Evolutionary conservation across 2,888 invertebrate species (phyloP).

Genomic region (Nesidiocoris tenuis): DNA sequence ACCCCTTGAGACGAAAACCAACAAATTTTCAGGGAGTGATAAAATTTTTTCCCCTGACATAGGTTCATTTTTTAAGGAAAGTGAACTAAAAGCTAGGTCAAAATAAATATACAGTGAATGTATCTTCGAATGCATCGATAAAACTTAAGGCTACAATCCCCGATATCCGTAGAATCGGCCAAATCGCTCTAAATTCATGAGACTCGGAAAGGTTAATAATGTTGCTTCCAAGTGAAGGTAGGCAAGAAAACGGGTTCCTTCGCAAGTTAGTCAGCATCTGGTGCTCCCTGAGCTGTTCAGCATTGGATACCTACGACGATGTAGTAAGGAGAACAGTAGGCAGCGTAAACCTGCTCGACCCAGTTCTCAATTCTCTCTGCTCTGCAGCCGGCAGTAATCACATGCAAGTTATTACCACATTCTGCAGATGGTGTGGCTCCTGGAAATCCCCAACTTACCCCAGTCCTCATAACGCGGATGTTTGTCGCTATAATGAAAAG

Average conservation of each 20-base stretch:
- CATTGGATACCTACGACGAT: not conserved
- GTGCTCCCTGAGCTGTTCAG: not conserved
- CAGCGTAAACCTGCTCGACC: not conserved
- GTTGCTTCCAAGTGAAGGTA: not conserved
- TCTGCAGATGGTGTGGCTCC: not conserved
- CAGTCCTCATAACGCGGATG: no score
- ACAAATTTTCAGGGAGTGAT: no score
- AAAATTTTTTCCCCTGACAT: no score
- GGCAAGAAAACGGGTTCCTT: not conserved
- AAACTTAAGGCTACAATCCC: no score
- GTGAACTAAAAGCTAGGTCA: no score
- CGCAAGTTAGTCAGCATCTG: not conserved
- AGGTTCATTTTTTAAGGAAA: no score
- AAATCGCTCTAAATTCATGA: not conserved
- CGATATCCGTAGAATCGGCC: no score
- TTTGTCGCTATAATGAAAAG: no score
- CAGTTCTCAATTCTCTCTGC: constrained; percentile 6
- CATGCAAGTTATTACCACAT: constrained; percentile 9
- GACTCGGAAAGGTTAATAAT: not conserved
- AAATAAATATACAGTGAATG: no score
- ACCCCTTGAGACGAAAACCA: no score
- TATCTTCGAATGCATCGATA: no score
- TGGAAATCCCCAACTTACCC: no score
- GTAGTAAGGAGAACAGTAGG: not conserved
- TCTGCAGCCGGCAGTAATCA: not conserved